phyloP scores from a whole-genome alignment of 2,797 vertebrate genomes.

The Anabas testudineus region DNA sequence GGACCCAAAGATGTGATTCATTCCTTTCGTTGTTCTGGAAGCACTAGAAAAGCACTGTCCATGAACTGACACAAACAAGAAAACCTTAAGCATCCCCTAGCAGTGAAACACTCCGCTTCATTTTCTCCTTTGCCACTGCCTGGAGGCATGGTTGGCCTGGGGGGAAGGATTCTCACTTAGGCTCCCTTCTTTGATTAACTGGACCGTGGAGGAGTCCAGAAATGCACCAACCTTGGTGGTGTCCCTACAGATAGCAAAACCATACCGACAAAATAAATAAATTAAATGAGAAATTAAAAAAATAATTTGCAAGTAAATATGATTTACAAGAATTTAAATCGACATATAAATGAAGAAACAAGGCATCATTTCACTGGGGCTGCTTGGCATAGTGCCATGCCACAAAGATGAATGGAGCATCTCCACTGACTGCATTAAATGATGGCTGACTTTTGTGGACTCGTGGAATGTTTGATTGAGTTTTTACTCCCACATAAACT shows the following conservation, averaged over 20 bases:
- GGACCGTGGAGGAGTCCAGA: conserved; percentile 29
- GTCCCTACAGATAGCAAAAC: conserved; percentile 12
- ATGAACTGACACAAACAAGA: conserved; percentile 42
- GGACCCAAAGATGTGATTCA: conserved; percentile 27
- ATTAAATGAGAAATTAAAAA: no score
- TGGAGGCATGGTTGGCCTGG: conserved; percentile 47
- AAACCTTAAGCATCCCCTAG: conserved; percentile 44
- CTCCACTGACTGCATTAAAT: conserved; percentile 11
- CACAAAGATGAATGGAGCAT: conserved; percentile 19
- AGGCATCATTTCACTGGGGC: background rate
- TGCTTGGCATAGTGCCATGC: conserved; percentile 8
- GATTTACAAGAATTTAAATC: conserved; percentile 27
- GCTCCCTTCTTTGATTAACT: conserved; percentile 56
- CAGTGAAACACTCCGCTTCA: conserved; percentile 28
- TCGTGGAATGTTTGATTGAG: conserved; percentile 38
- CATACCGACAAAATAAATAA: conserved; percentile 17
- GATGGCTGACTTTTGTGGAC: conserved; percentile 34
- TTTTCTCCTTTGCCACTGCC: conserved; percentile 54
- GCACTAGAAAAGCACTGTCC: conserved; percentile 23
- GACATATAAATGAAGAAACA: conserved; percentile 29
- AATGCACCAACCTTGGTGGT: conserved; percentile 19
- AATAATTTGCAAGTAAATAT: conserved; percentile 21
- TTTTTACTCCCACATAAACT: conserved; percentile 39
- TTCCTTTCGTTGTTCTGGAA: conserved; percentile 14
- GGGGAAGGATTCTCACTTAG: conserved; percentile 12